Base-by-base conservation (phyloP, 2,113 vertebrate species). In the Panthera leo region DNA sequence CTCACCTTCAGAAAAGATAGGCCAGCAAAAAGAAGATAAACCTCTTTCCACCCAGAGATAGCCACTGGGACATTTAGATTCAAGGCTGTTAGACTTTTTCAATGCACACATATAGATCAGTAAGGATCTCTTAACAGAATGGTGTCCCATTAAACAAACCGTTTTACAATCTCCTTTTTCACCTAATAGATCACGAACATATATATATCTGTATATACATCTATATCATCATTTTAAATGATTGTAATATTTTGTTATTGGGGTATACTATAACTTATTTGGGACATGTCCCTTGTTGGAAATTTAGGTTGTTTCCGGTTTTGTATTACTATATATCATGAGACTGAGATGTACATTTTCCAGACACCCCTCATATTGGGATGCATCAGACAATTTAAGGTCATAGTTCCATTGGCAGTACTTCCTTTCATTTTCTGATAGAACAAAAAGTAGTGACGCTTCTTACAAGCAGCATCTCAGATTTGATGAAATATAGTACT, bases 291-390 rank as follows among this genome's bases (percentile, higher is more conserved):
- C 13, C 39, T 95, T 94, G 65, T 48, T 94, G 45, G 78, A 94
- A 85, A 88, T 95, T 83, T 34, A 94, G 36, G 45, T 80, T n/a
- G 48, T 80, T 94, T 94, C 65, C 67, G 82, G 8, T 89, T 85
- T 95, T 92, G 51, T 53, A 27, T 75, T 83, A 73, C n/a, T 85
- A 1, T 51, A 21, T 92, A 23, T 45, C 8, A 23, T 42, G 36
- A 75, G 51, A 23, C 7, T 55, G 55, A 55, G 75, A 83, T 83
- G 68, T 39, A 12, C 7, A n/a, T 97, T 90, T 90, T 90, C 61
- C 9, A 91, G 23, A 85, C 2, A 78, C 42, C 9, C 61, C 68
- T 96, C 55, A 65, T 91, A 83, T 78, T 36, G 84, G 31, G n/a
- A 39, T 16, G 7, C 55, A 36, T 88, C n/a, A 51, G 70, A 58